A percentile compares a stretch with the other conserved stretches of the same genome.
Conservation (phyloP, 2,797 vertebrate species). For the Acomys russatus region DNA sequence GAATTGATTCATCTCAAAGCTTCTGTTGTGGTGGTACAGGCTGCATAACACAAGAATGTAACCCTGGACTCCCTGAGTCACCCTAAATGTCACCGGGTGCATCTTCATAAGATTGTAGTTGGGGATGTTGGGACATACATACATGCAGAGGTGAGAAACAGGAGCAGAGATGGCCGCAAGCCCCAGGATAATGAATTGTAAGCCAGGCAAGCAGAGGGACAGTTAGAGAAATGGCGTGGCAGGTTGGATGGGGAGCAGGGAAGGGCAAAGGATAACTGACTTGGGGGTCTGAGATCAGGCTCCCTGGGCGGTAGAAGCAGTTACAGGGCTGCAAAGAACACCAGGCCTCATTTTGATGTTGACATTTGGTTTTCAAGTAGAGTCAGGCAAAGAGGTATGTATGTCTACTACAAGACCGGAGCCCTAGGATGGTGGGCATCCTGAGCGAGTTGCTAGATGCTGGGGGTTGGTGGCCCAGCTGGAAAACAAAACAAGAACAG, state of each 20-base stretch:
- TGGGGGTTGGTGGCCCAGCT: rapidly evolving
- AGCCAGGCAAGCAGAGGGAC: background rate
- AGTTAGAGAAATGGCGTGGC: rapidly evolving
- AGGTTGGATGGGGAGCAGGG: too few relatives aligned
- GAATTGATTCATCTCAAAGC: background rate
- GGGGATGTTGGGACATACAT: too few relatives aligned
- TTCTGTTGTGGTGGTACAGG: background rate
- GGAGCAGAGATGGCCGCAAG: background rate
- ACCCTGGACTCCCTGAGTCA: too few relatives aligned
- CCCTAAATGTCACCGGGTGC: background rate
- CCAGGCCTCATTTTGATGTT: rapidly evolving
- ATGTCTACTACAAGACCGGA: background rate
- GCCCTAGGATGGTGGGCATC: rapidly evolving
- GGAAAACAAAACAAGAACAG: background rate
- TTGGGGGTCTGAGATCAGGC: background rate
- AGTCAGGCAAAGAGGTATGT: background rate
- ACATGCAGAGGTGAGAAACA: background rate
- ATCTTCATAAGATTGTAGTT: background rate
- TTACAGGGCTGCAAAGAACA: background rate
- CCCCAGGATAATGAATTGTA: too few relatives aligned
- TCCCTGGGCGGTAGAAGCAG: rapidly evolving
- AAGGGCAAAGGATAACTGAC: background rate
- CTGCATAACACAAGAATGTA: rapidly evolving
- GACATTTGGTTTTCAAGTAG: background rate
- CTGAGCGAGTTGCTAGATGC: background rate